Evolutionary conservation across 2,113 vertebrate species (phyloP).

Genomic region (Cavia aperea): DNA sequence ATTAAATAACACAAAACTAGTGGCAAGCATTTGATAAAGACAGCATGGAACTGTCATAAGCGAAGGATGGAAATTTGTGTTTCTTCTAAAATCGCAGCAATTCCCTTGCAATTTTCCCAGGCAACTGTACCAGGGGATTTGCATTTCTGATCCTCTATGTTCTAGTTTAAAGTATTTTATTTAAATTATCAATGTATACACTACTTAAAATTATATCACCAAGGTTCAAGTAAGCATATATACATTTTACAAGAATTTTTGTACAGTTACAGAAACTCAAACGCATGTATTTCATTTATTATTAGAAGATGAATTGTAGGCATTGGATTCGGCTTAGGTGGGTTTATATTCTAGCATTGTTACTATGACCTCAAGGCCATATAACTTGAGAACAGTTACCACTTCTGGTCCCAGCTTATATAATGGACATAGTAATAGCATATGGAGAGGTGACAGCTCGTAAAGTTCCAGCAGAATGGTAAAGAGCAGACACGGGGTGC

Average conservation of each 20-base stretch:
- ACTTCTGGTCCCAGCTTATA: background rate
- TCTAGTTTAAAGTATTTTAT: background rate
- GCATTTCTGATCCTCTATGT: background rate
- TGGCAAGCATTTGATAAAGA: slow-evolving; percentile 9
- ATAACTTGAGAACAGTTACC: background rate
- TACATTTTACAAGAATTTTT: background rate
- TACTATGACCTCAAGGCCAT: background rate
- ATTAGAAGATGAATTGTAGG: background rate
- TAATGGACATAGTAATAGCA: background rate
- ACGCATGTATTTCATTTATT: background rate
- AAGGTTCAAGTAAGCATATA: background rate
- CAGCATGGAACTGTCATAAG: background rate
- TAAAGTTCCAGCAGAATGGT: background rate
- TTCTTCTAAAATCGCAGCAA: background rate
- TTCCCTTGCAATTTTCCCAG: background rate
- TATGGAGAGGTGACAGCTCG: background rate
- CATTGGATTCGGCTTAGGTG: background rate
- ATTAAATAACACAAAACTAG: background rate
- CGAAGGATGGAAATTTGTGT: background rate
- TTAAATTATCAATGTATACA: background rate
- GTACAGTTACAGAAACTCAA: background rate
- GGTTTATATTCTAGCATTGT: background rate
- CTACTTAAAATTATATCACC: background rate
- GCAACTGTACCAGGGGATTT: background rate
- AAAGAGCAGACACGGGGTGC: background rate